Conservation (phyloP, 2,888 invertebrate genomes). For the Tribolium freemani region DNA sequence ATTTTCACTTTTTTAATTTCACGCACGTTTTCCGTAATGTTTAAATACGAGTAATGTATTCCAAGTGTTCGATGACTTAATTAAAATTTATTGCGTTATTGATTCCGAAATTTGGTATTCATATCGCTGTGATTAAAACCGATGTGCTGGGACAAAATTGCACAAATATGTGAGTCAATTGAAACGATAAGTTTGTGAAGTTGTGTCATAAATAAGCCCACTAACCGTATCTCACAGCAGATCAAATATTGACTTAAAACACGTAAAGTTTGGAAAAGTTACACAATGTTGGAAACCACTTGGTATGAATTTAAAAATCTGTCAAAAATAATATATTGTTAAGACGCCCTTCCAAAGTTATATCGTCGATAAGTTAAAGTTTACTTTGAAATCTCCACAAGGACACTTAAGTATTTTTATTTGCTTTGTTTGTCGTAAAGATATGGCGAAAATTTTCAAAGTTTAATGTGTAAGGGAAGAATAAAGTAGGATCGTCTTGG, state of each 20-base stretch:
- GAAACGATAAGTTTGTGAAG: conserved; percentile 13
- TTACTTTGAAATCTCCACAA: conserved; percentile 42
- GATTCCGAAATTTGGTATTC: too few species aligned
- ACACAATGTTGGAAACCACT: conserved; percentile 33
- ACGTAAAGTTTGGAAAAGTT: conserved; percentile 34
- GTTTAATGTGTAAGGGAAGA: conserved; percentile 38
- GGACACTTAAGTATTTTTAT: conserved; percentile 44
- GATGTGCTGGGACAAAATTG: background rate
- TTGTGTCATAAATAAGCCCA: conserved; percentile 29
- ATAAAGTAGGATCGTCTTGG: conserved; percentile 40
- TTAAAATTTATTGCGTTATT: too few species aligned
- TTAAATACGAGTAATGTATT: background rate
- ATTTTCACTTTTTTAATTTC: background rate
- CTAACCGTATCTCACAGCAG: conserved; percentile 27
- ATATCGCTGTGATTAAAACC: too few species aligned
- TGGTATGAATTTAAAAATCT: conserved; percentile 44
- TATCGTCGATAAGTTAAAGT: conserved; percentile 40
- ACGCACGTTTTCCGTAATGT: background rate
- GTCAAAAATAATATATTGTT: conserved; percentile 45
- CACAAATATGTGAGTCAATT: background rate
- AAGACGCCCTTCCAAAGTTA: conserved; percentile 31
- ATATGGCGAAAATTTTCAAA: conserved; percentile 41
- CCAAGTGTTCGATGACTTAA: background rate
- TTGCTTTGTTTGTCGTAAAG: conserved; percentile 38
- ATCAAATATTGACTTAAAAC: conserved; percentile 45